phyloP scores from a whole-genome alignment of 2,888 invertebrate genomes.

The Meteorus colon region DNA sequence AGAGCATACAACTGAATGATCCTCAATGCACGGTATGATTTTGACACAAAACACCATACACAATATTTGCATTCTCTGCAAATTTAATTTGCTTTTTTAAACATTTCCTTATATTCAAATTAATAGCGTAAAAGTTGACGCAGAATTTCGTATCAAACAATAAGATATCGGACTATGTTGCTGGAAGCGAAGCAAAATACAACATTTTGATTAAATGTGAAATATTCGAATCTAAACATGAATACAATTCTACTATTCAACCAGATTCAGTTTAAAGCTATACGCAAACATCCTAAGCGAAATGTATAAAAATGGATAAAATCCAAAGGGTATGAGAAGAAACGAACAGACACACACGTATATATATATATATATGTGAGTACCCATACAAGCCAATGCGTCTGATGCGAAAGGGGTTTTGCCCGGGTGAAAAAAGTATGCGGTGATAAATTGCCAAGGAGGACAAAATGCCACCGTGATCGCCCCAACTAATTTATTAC shows the following conservation, averaged over 20 bases:
- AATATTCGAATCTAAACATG: too few relatives aligned
- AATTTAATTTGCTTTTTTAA: too few relatives aligned
- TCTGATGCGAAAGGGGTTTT: constrained; percentile 15
- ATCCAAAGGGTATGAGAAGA: constrained; percentile 26
- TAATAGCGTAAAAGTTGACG: too few relatives aligned
- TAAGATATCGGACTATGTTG: too few relatives aligned
- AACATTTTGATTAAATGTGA: too few relatives aligned
- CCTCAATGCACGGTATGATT: background rate
- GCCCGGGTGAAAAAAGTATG: constrained; percentile 42
- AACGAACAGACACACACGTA: background rate
- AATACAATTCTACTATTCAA: too few relatives aligned
- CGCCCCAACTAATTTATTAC: constrained; percentile 70
- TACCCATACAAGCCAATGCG: background rate
- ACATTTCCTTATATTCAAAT: too few relatives aligned
- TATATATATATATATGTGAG: background rate
- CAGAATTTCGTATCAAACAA: too few relatives aligned
- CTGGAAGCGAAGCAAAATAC: too few relatives aligned
- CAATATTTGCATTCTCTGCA: too few relatives aligned
- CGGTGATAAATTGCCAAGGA: constrained; percentile 66
- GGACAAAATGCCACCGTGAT: constrained; percentile 72
- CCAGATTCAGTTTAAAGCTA: too few relatives aligned
- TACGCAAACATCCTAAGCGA: too few relatives aligned
- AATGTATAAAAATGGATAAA: background rate
- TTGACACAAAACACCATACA: background rate
- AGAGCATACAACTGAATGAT: background rate